Conservation (phyloP, 2,113 vertebrate species). For the Hippopotamus amphibius region DNA sequence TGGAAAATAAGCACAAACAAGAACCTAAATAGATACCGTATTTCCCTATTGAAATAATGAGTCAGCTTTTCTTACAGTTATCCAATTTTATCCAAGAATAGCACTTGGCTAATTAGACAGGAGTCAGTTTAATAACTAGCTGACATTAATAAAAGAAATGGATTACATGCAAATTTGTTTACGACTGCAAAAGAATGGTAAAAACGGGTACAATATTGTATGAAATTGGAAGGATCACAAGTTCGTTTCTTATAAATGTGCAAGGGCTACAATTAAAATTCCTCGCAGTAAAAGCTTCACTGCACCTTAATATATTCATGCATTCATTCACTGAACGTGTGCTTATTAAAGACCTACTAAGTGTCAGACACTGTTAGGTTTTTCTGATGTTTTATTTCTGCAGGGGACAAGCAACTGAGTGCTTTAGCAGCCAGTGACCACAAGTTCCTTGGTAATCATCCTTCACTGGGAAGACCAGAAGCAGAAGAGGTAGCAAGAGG, state of each 20-base stretch:
- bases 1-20: slow-evolving; percentile 41
- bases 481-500: neutral
- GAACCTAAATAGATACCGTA: slow-evolving; percentile 64
- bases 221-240: neutral
- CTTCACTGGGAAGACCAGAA: neutral
- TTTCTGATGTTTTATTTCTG: neutral
- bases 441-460: neutral
- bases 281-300: neutral
- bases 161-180: slow-evolving; percentile 25
- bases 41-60: slow-evolving; percentile 61
- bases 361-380: accelerated
- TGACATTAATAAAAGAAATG: slow-evolving; percentile 61
- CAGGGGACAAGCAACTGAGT: neutral
- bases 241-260: neutral
- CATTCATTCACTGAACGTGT: accelerated
- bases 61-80: slow-evolving; percentile 59
- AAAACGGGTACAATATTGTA: neutral
- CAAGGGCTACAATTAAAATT: neutral
- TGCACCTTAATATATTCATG: neutral
- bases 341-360: neutral
- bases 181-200: neutral
- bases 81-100: slow-evolving; percentile 67
- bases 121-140: slow-evolving; percentile 70
- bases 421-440: neutral
- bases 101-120: slow-evolving; percentile 71